Percentiles rank a stretch among this genome's conserved stretches.
These are phyloP conservation scores for Hirtodrosophila trivittata DNA, from an alignment of 2,888 invertebrate genomes.

Conservation along the genomic window DNA sequence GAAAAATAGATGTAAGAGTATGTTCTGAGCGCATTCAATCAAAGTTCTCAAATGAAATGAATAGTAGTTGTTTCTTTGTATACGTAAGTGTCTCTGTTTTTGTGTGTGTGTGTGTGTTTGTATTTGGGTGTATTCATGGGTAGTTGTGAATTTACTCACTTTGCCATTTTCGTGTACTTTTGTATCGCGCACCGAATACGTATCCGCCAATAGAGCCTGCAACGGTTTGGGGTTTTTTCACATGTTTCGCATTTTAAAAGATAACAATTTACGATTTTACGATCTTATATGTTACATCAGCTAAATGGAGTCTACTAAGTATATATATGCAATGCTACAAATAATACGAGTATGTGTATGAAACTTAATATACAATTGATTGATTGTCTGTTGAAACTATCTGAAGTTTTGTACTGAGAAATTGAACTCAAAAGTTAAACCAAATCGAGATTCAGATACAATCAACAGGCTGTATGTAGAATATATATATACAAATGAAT, in stretches of 20 bases:
- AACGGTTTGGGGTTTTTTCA: conserved; percentile 71
- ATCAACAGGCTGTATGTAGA: no score
- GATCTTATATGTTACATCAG: conserved; percentile 27
- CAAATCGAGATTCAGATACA: background rate
- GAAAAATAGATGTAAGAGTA: background rate
- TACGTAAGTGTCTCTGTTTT: conserved; percentile 20
- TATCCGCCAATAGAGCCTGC: conserved; percentile 87
- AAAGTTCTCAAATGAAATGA: conserved; percentile 39
- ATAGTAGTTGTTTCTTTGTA: conserved; percentile 22
- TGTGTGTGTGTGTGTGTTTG: conserved; percentile 15
- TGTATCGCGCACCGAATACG: conserved; percentile 85
- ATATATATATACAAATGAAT: no score
- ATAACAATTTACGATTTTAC: conserved; percentile 43
- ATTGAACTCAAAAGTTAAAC: background rate
- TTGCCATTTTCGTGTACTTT: conserved; percentile 94
- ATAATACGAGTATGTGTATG: conserved; percentile 5
- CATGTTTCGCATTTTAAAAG: conserved; percentile 66
- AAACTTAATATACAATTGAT: conserved; percentile 12
- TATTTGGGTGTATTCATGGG: conserved; percentile 31
- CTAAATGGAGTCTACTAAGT: conserved; percentile 30
- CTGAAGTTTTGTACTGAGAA: background rate
- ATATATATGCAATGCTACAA: conserved; percentile 23
- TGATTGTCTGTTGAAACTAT: conserved; percentile 3
- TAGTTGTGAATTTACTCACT: conserved; percentile 85
- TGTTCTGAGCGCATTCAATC: conserved; percentile 44